Evolutionary conservation across 2,888 invertebrate species (phyloP), one percentile per base, ranked within the genome.

Genomic region (Gymnocheta viridis): DNA sequence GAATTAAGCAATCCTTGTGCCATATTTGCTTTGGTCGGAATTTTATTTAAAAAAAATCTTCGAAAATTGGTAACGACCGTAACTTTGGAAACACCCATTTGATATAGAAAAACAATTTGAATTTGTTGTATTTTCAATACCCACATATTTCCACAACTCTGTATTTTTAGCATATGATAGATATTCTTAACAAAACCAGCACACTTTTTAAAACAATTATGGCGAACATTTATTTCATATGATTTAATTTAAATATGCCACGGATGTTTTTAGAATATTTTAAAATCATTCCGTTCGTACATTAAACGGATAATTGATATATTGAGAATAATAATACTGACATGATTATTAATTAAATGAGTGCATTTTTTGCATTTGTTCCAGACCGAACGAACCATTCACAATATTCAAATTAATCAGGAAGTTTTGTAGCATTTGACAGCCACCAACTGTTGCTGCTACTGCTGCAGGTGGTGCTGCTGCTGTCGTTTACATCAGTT

Each of bases 251-350:
- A 60, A 69, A 69, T 49, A 24, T 58, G 49, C 29, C 29, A 27
- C n/a, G 29, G n/a, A 60, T 27, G 51, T 41, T 51, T 49, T 29
- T 29, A 14, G 22, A 38, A 49, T 60, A 44, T 29, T n/a, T 58
- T 6, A 32, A 51, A 44, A 22, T 44, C n/a, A 9, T 29, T 41
- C 27, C 38, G 7, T 54, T 56, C 44, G 7, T 54, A 66, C 44
- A 54, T 17, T 64, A 2, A 27, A 51, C 22, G 69, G 29, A 66
- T 56, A 77, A 67, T 67, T 67, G 47, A 58, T 35, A 38, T 38
- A 56, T 77, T 35, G 19, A 58, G 66, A 77, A 76, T 66, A 66
- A 76, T 66, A 66, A 56, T 66, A 44, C 76, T 76, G 76, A 44
- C 44, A 44, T 56, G 76, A 67, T 67, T 77, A 54, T 56, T 56